Evolutionary conservation across 1,140 invertebrate species (phyloP), one percentile per base, ranked within the genome.

Genomic region (Ephestia elutella): DNA sequence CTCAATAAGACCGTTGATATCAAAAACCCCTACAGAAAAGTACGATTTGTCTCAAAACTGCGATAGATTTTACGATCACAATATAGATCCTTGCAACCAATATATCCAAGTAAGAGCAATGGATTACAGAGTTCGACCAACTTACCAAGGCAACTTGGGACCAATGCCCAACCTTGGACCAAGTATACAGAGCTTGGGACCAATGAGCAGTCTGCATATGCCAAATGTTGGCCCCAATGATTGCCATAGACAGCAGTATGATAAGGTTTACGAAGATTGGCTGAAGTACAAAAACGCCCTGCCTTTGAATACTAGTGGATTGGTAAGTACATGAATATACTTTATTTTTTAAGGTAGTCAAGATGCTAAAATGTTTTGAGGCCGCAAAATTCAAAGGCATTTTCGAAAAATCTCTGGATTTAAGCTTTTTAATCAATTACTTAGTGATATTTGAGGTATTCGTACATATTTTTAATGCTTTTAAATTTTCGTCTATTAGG

Each of bases 211-310:
- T 56, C 51, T 72, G 21, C 78, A 78, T 61, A 73, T 82, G 63
- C 56, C 73, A 59, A 82, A 82, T 62, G 60, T 86, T 67, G 78
- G 80, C 0, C 57, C 77, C 17, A 78, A 80, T 51, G 78, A 80
- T 20, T 82, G 80, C 32, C 74, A 80, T 53, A 70, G 77, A 59
- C 74, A 73, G 56, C 74, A 73, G 9, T 84, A 85, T 55, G 79
- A 87, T 48, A 86, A 86, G 49, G 83, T 86, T 21, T 87, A 87
- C 15, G 83, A 87, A 59, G 82, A 87, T 68, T 86, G 83, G 82
- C 62, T 87, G 73, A 87, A 85, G 56, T 86, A 87, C 69, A 86
- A 87, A 56, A 87, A 87, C 48, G 76, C 81, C 66, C 77, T 86
- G 66, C 82, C 85, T 3, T 67, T 86, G 44, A 83, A 87, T 68